A percentile compares a stretch with the other conserved stretches of the same genome.
Evolutionary conservation across 2,113 vertebrate genomes (phyloP).

Genomic region (Larimichthys polyactis): DNA sequence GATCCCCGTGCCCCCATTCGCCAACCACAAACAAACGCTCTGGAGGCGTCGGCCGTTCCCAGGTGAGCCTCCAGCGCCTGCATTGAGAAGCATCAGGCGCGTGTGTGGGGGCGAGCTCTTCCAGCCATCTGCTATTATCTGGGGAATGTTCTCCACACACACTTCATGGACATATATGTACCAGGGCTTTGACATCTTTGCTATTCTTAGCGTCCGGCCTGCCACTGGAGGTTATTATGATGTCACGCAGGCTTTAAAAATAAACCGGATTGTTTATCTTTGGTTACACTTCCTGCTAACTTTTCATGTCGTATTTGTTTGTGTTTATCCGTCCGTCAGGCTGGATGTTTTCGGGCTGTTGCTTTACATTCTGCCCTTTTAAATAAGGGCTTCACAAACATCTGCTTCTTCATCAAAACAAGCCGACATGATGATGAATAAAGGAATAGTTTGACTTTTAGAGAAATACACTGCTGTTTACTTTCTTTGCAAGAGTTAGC

Average conservation of each 20-base stretch:
- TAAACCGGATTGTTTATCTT: constrained; percentile 78
- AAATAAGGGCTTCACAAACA: neutral
- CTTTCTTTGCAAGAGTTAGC: no score
- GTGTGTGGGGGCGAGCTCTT: constrained; percentile 42
- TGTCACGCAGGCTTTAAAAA: constrained; percentile 76
- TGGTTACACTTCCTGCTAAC: constrained; percentile 53
- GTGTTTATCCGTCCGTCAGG: constrained; percentile 60
- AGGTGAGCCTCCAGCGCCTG: constrained; percentile 47
- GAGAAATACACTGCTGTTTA: neutral
- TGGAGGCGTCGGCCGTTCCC: neutral
- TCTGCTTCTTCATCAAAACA: neutral
- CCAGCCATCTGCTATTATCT: constrained; percentile 79
- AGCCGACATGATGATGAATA: no score
- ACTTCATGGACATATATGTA: constrained; percentile 85
- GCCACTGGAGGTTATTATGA: constrained; percentile 74
- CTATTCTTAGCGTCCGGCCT: constrained; percentile 77
- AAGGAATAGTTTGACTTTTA: no score
- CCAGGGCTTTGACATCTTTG: constrained; percentile 69
- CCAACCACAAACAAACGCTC: neutral
- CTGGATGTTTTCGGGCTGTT: constrained; percentile 11
- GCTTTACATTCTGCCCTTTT: neutral
- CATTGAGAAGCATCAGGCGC: constrained; percentile 21
- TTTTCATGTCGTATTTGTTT: constrained; percentile 72
- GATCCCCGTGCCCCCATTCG: constrained; percentile 23
- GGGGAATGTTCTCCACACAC: constrained; percentile 77